Evolutionary conservation across 2,888 invertebrate species (phyloP).

Genomic region (Pachliopta kotzebuea): DNA sequence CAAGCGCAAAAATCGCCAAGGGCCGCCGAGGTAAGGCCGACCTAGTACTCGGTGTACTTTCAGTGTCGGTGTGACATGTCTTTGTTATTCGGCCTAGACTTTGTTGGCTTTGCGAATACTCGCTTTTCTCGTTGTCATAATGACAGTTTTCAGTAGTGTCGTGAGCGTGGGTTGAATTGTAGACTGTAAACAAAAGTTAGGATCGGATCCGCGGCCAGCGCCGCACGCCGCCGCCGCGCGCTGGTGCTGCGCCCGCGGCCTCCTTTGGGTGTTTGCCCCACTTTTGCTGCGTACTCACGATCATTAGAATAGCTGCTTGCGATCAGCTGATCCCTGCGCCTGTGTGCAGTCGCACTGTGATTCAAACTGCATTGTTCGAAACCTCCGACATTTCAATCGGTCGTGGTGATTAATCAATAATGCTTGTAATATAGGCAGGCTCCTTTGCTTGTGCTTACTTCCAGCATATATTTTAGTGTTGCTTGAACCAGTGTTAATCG

Average conservation of each 20-base stretch:
- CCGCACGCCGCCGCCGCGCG: slow-evolving; percentile 52
- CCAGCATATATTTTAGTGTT: neutral
- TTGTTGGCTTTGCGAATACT: slow-evolving; percentile 56
- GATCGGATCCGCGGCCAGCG: slow-evolving; percentile 46
- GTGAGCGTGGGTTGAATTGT: slow-evolving; percentile 47
- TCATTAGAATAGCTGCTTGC: slow-evolving; percentile 75
- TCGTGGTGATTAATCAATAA: slow-evolving; percentile 6
- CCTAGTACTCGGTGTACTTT: slow-evolving; percentile 58
- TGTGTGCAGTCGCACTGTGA: neutral
- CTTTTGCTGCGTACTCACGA: slow-evolving; percentile 68
- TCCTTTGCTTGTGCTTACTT: neutral
- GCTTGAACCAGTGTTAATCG: too few species aligned
- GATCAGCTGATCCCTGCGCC: slow-evolving; percentile 72
- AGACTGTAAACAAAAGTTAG: slow-evolving; percentile 67
- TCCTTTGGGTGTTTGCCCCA: slow-evolving; percentile 74
- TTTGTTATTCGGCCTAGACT: slow-evolving; percentile 65
- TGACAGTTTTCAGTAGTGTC: slow-evolving; percentile 55
- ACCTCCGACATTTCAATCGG: neutral
- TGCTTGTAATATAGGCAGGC: neutral
- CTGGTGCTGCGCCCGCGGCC: slow-evolving; percentile 50
- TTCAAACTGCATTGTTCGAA: neutral
- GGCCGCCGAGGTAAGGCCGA: slow-evolving; percentile 84
- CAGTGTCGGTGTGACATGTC: slow-evolving; percentile 66
- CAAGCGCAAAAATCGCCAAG: slow-evolving; percentile 92
- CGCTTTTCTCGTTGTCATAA: slow-evolving; percentile 52